Evolutionary conservation across 2,888 invertebrate species (phyloP), one percentile per base, ranked within the genome.

Genomic region (Lydus trimaculatus): DNA sequence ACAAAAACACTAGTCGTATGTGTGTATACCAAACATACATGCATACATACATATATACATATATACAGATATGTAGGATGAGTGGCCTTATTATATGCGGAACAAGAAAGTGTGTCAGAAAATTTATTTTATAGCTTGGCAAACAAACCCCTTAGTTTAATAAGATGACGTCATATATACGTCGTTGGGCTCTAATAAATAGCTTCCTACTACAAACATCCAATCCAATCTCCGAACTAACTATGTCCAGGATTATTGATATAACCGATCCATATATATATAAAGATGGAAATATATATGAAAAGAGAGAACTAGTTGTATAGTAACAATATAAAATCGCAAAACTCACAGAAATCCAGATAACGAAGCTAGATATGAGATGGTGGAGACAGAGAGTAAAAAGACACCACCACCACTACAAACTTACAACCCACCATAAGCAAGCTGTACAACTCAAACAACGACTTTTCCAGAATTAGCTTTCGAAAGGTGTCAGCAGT

Each of bases 61-160:
- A n/a, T n/a, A n/a, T n/a, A n/a, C 13, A 17, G n/a, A 52, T 52
- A 36, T 67, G 67, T 64, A 62, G 70, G 61, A 31, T 73, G 75
- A 78, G 73, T 77, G 76, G 76, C 75, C 72, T 74, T 76, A n/a
- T 52, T 52, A 52, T 20, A 52, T 11, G 23, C 48, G 48, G 79
- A 79, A 78, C 79, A 79, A 80, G 81, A 80, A 82, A 80, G 80
- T 81, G 80, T 80, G 81, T 80, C 79, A 76, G 80, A 78, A 81
- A 81, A 82, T 81, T 82, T 82, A 82, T 82, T 82, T 81, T 81
- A 82, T 80, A 77, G 81, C 80, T 80, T 79, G 80, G 80, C 82
- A 82, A 82, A 81, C 81, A 82, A 80, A 77, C 80, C 79, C 48
- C 78, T 77, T 72, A 74, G 78, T 81, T 81, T 82, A 82, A 82